These are phyloP conservation scores for Drosophila erecta DNA, from an alignment of 1,140 invertebrate species.

Conservation along the genomic window DNA sequence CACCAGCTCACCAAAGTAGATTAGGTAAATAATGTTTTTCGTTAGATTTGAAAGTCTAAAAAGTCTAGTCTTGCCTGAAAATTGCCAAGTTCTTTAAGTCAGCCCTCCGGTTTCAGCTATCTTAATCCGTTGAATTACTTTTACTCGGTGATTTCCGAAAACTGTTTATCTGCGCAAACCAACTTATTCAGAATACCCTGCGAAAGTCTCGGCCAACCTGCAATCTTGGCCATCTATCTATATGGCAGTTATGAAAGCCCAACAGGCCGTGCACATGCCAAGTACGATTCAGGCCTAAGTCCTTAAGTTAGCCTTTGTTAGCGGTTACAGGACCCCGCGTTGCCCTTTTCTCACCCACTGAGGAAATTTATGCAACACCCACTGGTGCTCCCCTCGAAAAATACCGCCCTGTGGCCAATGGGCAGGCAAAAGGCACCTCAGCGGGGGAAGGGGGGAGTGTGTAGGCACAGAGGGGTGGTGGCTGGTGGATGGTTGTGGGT, in stretches of 20 bases:
- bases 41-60: no score
- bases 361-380: conserved; percentile 50
- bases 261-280: conserved; percentile 60
- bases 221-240: conserved; percentile 71
- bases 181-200: background rate
- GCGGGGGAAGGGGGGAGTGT: background rate
- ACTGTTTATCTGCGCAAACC: background rate
- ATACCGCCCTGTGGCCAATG: conserved; percentile 54
- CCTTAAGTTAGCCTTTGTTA: background rate
- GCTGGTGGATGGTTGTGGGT: no score
- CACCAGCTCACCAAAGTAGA: no score
- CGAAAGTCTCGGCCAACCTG: conserved; percentile 40
- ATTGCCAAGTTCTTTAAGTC: no score
- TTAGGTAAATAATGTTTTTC: no score
- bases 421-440: conserved; percentile 57
- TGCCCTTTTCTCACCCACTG: background rate
- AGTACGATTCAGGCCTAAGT: conserved; percentile 24
- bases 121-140: background rate
- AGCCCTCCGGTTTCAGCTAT: background rate
- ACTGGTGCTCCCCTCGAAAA: conserved; percentile 14
- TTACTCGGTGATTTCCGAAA: background rate
- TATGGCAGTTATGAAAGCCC: conserved; percentile 54
- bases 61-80: no score
- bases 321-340: background rate
- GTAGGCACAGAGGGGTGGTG: background rate